phyloP scores from a whole-genome alignment of 2,797 vertebrate genomes.

The Poecilia picta region DNA sequence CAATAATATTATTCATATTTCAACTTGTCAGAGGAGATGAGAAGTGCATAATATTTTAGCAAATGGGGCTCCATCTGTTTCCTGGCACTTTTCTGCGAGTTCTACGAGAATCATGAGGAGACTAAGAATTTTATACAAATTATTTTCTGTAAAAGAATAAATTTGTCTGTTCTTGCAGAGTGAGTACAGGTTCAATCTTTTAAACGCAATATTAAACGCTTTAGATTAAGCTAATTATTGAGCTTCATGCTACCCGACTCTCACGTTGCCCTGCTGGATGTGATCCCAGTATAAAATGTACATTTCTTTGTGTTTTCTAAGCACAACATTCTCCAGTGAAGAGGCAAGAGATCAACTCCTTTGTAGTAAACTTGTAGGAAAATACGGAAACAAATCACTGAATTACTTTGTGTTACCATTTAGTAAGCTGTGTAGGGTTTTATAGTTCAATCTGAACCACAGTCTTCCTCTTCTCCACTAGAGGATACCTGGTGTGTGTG shows the following conservation, averaged over 20 bases:
- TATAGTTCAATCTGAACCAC: neutral
- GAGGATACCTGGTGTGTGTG: constrained; percentile 27
- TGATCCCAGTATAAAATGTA: neutral
- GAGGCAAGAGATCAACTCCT: neutral
- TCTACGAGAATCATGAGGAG: no score
- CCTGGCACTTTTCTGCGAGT: no score
- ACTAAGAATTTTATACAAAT: no score
- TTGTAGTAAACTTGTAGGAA: neutral
- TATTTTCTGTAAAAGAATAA: no score
- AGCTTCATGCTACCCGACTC: neutral
- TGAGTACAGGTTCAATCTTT: neutral
- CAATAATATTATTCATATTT: no score
- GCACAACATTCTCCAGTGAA: neutral
- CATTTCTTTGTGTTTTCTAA: neutral
- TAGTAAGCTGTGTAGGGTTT: constrained; percentile 9
- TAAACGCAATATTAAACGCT: neutral
- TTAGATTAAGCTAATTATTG: neutral
- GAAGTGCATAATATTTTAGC: no score
- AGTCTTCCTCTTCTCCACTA: constrained; percentile 14
- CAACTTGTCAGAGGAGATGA: no score
- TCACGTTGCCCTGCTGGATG: neutral
- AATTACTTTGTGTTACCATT: neutral
- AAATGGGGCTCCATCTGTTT: no score
- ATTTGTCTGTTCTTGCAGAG: no score
- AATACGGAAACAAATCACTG: neutral